Evolutionary conservation across 2,113 vertebrate species (phyloP), one percentile per base, ranked within the genome.

Genomic region (Thamnophis sirtalis): DNA sequence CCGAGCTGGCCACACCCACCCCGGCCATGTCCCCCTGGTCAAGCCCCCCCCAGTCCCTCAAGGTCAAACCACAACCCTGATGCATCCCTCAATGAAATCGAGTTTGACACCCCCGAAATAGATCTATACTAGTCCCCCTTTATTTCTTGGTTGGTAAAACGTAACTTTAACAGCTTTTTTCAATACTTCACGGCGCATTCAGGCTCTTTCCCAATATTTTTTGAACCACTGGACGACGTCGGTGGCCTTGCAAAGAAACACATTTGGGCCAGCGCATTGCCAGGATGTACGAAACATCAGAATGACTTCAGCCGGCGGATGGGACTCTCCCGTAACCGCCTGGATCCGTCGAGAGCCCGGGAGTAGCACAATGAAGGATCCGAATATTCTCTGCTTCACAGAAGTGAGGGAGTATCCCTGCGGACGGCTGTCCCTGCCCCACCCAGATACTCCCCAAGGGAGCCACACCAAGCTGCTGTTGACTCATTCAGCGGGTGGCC

Each of bases 401-500:
- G 33, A 21, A 80, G 33, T 7, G 68, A 80, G n/a, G 33, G 68
- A 80, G 68, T 38, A 8, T 11, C 68, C 17, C 3, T 0, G 17
- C 2, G 17, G 68, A 38, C 33, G 15, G 33, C 68, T 38, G 68
- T 38, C 68, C 33, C 17, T 21, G 68, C 15, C 68, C 68, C 68
- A 80, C 68, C 68, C 68, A 89, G 95, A 93, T 84, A 96, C 4
- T 3, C 43, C 8, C 19, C 5, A 33, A 43, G 43, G 92, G 92
- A 89, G 38, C 33, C 1, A 4, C 28, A 6, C 80, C 0, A 1
- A 4, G 26, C 28, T 53, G 26, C 49, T 5, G 0, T 48, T 3
- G 51, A 88, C 90, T 92, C 92, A 0, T 1, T 4, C 24, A 0
- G 26, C 91, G 89, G 94, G 33, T 92, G 68, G n/a, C 33, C 33